phyloP scores from a whole-genome alignment of 2,113 vertebrate genomes.

The Mus spicilegus region DNA sequence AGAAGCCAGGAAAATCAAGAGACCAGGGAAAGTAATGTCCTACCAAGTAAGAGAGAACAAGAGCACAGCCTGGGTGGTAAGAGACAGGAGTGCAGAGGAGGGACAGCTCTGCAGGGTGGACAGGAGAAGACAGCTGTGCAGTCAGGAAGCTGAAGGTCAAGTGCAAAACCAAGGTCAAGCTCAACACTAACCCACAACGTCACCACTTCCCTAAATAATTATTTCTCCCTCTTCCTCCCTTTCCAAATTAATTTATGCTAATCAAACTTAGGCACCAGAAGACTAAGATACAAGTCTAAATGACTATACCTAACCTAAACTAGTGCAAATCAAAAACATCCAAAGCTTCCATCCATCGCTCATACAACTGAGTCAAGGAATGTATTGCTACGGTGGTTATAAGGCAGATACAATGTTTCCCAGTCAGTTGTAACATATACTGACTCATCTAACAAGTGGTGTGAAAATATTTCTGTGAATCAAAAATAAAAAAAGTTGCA shows the following conservation, averaged over 20 bases:
- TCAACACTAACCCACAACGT: neutral
- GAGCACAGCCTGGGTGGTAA: neutral
- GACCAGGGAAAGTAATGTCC: neutral
- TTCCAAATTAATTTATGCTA: neutral
- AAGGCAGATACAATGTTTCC: neutral
- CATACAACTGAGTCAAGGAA: neutral
- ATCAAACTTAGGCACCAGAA: neutral
- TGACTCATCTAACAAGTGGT: neutral
- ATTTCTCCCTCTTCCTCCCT: neutral
- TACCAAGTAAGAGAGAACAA: neutral
- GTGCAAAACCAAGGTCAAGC: neutral
- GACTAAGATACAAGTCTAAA: neutral
- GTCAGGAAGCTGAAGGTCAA: no score
- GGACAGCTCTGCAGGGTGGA: accelerated
- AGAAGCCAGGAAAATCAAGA: neutral
- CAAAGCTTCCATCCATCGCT: neutral
- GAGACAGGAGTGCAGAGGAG: neutral
- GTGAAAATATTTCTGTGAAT: neutral
- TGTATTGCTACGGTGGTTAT: neutral
- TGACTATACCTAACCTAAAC: neutral
- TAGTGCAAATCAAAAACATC: no score
- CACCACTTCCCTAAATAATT: neutral
- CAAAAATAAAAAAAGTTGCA: neutral
- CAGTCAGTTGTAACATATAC: neutral
- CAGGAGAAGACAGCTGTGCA: no score